Percentiles rank a stretch among this genome's conserved stretches.
phyloP scores from a whole-genome alignment of 2,113 vertebrate species.

The Trematocara nigrifrons region DNA sequence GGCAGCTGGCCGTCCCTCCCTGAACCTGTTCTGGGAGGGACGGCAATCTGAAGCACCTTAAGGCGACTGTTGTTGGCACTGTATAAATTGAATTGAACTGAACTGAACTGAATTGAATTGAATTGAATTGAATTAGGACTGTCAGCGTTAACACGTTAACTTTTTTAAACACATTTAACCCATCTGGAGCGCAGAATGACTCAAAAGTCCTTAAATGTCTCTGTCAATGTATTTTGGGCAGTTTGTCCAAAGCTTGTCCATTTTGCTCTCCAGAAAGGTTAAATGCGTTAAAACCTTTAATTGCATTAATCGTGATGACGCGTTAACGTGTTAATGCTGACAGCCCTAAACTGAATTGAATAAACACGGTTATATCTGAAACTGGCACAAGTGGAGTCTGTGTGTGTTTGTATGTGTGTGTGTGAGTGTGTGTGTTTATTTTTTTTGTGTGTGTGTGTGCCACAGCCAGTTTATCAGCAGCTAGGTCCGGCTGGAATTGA shows the following conservation, averaged over 20 bases:
- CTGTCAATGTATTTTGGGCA: background rate
- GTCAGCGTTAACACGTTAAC: background rate
- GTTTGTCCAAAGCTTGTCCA: background rate
- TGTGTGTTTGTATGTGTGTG: background rate
- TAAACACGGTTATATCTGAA: background rate
- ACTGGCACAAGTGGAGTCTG: background rate
- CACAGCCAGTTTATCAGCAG: constrained; percentile 43
- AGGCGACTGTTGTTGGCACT: background rate
- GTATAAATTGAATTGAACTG: background rate
- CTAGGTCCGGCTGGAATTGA: constrained; percentile 32
- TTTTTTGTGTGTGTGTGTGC: background rate
- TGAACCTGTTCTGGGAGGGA: background rate
- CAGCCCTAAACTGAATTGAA: background rate
- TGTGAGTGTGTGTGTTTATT: background rate
- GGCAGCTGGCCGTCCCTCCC: background rate
- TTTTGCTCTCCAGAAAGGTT: background rate
- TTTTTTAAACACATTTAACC: background rate
- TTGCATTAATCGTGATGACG: background rate
- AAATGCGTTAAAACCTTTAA: background rate
- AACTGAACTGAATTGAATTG: no score
- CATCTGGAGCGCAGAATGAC: background rate
- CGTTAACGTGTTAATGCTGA: background rate
- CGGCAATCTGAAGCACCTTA: background rate
- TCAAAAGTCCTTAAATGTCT: background rate
- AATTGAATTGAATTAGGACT: background rate